Percentiles rank a stretch among this genome's conserved stretches.
Evolutionary conservation across 1,140 invertebrate species (phyloP).

Genomic region (Dinoponera quadriceps): DNA sequence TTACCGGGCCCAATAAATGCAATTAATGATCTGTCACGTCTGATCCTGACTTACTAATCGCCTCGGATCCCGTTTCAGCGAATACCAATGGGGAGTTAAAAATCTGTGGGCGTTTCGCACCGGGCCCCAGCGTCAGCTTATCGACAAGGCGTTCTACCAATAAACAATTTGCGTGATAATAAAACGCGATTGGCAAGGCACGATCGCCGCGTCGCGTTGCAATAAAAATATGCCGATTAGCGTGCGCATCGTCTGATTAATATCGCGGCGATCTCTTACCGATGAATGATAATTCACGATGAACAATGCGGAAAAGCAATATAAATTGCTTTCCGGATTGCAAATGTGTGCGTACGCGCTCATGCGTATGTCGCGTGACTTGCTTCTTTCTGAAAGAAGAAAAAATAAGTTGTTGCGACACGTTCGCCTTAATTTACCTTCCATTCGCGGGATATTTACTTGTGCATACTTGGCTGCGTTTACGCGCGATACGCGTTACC

Average conservation of each 20-base stretch:
- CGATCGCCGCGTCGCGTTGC: background rate
- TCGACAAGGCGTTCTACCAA: slow-evolving; percentile 41
- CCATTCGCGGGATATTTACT: background rate
- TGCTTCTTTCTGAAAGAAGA: background rate
- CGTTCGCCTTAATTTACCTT: background rate
- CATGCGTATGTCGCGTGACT: too few species aligned
- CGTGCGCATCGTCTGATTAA: slow-evolving; percentile 12
- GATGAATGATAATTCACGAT: slow-evolving; percentile 21
- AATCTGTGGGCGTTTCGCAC: slow-evolving; percentile 38
- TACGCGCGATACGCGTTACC: background rate
- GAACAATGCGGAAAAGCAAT: background rate
- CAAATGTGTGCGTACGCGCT: background rate
- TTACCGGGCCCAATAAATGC: slow-evolving; percentile 70
- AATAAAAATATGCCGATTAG: slow-evolving; percentile 35
- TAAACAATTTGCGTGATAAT: slow-evolving; percentile 50
- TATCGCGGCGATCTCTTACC: background rate
- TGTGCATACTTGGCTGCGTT: background rate
- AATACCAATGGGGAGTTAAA: slow-evolving; percentile 43
- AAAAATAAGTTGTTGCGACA: background rate
- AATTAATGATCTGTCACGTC: slow-evolving; percentile 74
- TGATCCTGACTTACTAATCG: slow-evolving; percentile 64
- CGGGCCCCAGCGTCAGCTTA: slow-evolving; percentile 3
- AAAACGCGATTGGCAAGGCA: slow-evolving; percentile 24
- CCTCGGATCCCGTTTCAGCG: slow-evolving; percentile 55
- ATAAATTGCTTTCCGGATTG: background rate